Evolutionary conservation across 30 jellyfish, hydroid and myxozoan species (phyloP), one percentile per base, ranked within the genome.

Genomic region (Pelagia noctiluca): DNA sequence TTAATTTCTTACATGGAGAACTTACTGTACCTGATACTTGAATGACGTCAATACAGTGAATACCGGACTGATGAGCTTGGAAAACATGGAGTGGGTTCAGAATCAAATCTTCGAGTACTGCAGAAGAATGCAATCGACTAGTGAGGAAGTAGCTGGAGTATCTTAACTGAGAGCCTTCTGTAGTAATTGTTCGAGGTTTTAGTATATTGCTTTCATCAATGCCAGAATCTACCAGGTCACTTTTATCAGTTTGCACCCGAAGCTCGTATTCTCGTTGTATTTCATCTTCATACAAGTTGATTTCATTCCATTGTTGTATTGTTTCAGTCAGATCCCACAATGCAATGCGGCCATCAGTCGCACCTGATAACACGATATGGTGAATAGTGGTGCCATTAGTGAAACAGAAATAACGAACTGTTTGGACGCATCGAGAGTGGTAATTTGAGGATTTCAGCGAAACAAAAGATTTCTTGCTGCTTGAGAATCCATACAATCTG

Each of bases 311-410:
- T 29, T 3, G 42, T 22, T 63, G 64, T 1, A 82, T 31, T 28
- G 78, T 48, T 8, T 34, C 62, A 28, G 35, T 62, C 10, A 90
- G 52, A 67, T 90, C 89, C 97, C 97, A 90, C 75, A 90, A 63
- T 52, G 97, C 95, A 24, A 90, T 67, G 42, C 80, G 66, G 31
- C 97, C 97, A 69, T 90, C 97, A 32, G 97, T 82, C 34, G 95
- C 88, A 2, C 89, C 85, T 35, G 97, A 75, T 22, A 90, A 50
- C 19, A 90, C 67, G 68, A 76, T 34, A 29, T 73, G 81, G 48
- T 50, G 84, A n/a, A 31, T 61, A 25, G 49, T 76, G 25, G 92
- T 67, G 24, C 65, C 71, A 82, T 67, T 35, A 19, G 31, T 29
- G 75, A 61, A 35, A 19, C 3, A 60, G 36, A 66, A 82, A 66